phyloP scores from a whole-genome alignment of 2,113 vertebrate genomes.

The Triplophysa tibetana region DNA sequence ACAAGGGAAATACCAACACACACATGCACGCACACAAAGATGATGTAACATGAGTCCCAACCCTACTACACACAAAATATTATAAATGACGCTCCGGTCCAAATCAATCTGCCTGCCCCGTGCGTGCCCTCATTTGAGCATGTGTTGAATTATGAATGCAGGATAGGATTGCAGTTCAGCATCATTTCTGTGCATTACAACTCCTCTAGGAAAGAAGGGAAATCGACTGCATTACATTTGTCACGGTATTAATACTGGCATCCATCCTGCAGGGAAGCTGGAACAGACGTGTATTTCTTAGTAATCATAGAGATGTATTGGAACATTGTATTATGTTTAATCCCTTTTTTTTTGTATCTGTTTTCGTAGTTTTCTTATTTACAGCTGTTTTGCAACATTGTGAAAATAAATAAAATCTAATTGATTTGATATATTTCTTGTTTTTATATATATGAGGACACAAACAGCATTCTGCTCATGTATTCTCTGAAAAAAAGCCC shows the following conservation, averaged over 20 bases:
- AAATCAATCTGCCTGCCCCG: conserved; percentile 29
- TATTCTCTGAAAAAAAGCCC: not conserved
- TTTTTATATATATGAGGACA: not conserved
- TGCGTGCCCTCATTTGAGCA: not conserved
- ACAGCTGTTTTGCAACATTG: too few species aligned
- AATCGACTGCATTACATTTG: conserved; percentile 34
- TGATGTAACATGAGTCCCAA: not conserved
- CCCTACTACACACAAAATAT: conserved; percentile 6
- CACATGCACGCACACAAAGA: not conserved
- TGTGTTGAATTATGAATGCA: conserved; percentile 2
- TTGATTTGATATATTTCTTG: not conserved
- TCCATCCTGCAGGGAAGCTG: conserved; percentile 28
- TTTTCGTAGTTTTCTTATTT: too few species aligned
- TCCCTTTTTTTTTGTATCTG: too few species aligned
- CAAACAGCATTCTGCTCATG: not conserved
- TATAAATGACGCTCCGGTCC: conserved; percentile 11
- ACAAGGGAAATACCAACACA: not conserved
- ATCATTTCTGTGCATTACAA: conserved; percentile 30
- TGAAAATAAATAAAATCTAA: too few species aligned
- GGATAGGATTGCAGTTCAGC: not conserved
- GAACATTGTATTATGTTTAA: too few species aligned
- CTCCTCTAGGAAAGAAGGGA: conserved; percentile 14
- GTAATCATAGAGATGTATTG: too few species aligned
- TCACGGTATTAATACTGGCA: conserved; percentile 37
- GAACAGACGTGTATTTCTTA: not conserved